phyloP scores from a whole-genome alignment of 2,888 invertebrate genomes.

The Physocephala rufipes region DNA sequence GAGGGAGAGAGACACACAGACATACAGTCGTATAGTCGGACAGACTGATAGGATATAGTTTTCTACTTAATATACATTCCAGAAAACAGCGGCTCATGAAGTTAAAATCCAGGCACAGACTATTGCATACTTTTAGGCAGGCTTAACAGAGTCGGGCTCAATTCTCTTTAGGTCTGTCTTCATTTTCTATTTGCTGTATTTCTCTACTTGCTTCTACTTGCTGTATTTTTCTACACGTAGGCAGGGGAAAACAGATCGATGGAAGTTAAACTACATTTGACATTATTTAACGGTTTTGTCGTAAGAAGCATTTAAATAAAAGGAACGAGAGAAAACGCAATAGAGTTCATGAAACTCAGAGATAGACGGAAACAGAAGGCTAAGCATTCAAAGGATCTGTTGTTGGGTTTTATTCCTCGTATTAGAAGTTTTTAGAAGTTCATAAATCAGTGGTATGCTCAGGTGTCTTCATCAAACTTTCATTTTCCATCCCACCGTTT shows the following conservation, averaged over 20 bases:
- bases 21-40: too few species aligned
- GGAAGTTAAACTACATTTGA: conserved; percentile 18
- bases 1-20: conserved; percentile 25
- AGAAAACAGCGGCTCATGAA: background rate
- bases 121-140: conserved; percentile 12
- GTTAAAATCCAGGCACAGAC: background rate
- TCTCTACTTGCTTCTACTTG: too few species aligned
- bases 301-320: background rate
- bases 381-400: background rate
- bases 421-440: background rate
- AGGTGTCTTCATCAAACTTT: background rate
- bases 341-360: background rate
- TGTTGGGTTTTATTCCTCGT: background rate
- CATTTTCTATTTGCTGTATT: too few species aligned
- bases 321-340: background rate
- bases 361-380: background rate
- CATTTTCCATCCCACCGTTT: background rate
- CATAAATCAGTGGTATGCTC: background rate
- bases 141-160: too few species aligned
- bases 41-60: too few species aligned
- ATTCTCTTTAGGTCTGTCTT: too few species aligned
- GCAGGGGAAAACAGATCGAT: too few species aligned
- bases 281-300: conserved; percentile 24
- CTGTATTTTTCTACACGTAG: too few species aligned
- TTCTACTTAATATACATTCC: conserved; percentile 30